Evolutionary conservation across 2,113 vertebrate species (phyloP), one percentile per base, ranked within the genome.

Genomic region (Tetraodon nigroviridis): DNA sequence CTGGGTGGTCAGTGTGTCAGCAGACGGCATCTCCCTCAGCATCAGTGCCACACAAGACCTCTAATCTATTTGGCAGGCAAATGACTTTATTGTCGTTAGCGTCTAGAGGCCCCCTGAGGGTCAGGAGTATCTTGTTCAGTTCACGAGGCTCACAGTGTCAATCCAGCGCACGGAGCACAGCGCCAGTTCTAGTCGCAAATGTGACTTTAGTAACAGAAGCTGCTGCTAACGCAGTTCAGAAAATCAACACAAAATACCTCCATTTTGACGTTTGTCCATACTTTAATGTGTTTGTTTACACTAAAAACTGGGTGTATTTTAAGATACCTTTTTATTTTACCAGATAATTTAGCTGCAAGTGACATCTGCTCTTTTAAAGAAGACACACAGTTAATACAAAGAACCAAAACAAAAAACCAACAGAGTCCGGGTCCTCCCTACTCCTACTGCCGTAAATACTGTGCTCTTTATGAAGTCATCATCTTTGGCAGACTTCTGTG

Each of bases 1-100:
- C 70, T 91, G 89, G 89, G 90, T 90, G 90, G 88, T 83, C 90
- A 85, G 55, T 71, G 73, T 78, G 63, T 84, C 79, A 78, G 73
- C 64, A 68, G 60, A 73, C 70, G 61, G 64, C 51, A 68, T 69
- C 69, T 74, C 54, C 63, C 52, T 69, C 67, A 69, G 76, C 78
- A 71, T 79, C 78, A 52, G 57, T 81, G 76, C 76, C 70, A 81
- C 68, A 61, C 58, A 55, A 22, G 8, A 67, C 54, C 69, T 63
- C 56, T 80, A 72, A 88, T 89, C 80, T 87, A 66, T 85, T 84
- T 86, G 83, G 86, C 82, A 76, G 75, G 79, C 83, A 80, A 85
- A 79, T 54, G 47, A 64, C 76, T 67, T 78, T 52, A 67, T 86
- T 86, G 82, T 85, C 80, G 61, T 71, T 76, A 51, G 68, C 71